Conservation (phyloP, 2,888 invertebrate species). For the Brenthis hecate region DNA sequence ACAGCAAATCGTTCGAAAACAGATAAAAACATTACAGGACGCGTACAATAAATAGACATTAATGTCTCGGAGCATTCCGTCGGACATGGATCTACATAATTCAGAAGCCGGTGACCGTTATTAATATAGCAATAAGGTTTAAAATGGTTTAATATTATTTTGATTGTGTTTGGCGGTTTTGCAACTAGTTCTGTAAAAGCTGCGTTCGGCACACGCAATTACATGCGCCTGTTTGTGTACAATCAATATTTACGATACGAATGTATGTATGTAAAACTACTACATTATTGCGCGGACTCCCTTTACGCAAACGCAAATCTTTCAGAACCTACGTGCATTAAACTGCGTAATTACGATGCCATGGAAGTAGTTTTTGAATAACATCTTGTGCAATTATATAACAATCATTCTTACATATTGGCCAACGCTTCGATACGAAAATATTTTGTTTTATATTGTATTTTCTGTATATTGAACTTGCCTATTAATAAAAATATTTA, state of each 20-base stretch:
- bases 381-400: slow-evolving; percentile 5
- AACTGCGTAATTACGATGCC: slow-evolving; percentile 20
- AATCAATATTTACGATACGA: slow-evolving; percentile 76
- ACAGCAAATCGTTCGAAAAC: slow-evolving; percentile 61
- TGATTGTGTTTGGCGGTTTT: slow-evolving; percentile 76
- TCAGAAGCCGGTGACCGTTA: slow-evolving; percentile 25
- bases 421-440: not conserved
- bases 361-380: slow-evolving; percentile 14
- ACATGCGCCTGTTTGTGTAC: slow-evolving; percentile 76
- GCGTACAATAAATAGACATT: slow-evolving; percentile 82
- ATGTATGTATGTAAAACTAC: slow-evolving; percentile 56
- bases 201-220: slow-evolving; percentile 78
- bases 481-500: not conserved
- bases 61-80: slow-evolving; percentile 77
- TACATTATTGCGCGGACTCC: slow-evolving; percentile 59
- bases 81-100: slow-evolving; percentile 26
- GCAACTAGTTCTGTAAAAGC: slow-evolving; percentile 80
- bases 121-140: slow-evolving; percentile 17
- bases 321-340: slow-evolving; percentile 24
- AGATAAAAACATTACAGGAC: slow-evolving; percentile 80
- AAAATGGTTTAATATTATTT: slow-evolving; percentile 42
- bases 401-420: not conserved
- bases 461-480: not conserved
- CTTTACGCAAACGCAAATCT: slow-evolving; percentile 29
- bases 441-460: not conserved